A percentile compares a stretch with the other conserved stretches of the same genome.
Conservation (phyloP, 2,888 invertebrate genomes). For the Brachyopa scutellaris region DNA sequence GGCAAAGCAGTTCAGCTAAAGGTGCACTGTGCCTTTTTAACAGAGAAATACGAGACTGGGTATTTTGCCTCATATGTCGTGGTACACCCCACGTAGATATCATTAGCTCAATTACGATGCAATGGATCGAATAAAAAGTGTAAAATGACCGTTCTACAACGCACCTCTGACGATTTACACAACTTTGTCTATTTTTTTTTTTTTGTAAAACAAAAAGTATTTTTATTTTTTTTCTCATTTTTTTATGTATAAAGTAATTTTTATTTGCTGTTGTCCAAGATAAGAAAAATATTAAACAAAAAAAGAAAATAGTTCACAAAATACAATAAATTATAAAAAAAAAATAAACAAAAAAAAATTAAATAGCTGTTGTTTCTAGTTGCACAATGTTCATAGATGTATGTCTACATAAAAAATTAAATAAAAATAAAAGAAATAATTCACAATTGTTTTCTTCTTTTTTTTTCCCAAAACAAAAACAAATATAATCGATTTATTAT, state of each 20-base stretch:
- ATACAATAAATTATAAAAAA: slow-evolving; percentile 38
- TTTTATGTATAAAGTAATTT: slow-evolving; percentile 48
- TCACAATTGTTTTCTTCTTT: slow-evolving; percentile 7
- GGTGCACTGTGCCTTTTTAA: too few species aligned
- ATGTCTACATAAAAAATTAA: slow-evolving; percentile 25
- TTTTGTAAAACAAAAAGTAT: too few species aligned
- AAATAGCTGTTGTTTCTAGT: slow-evolving; percentile 45
- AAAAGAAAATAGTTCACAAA: slow-evolving; percentile 29
- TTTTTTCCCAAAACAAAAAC: slow-evolving; percentile 12
- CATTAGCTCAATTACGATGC: too few species aligned
- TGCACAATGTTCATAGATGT: slow-evolving; percentile 35
- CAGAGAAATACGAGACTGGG: too few species aligned
- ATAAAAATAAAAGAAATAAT: slow-evolving; percentile 14
- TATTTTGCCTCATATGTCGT: too few species aligned
- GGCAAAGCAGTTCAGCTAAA: too few species aligned
- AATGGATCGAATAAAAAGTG: too few species aligned
- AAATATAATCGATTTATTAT: slow-evolving; percentile 15
- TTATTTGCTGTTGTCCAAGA: slow-evolving; percentile 53
- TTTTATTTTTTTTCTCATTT: slow-evolving; percentile 27
- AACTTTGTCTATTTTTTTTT: too few species aligned
- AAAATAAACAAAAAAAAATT: slow-evolving; percentile 21
- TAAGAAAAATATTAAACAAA: slow-evolving; percentile 62
- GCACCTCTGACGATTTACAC: too few species aligned
- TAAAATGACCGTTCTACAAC: too few species aligned
- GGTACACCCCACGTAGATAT: too few species aligned